Evolutionary conservation across 2,797 vertebrate genomes (phyloP).

Genomic region (Prionace glauca): DNA sequence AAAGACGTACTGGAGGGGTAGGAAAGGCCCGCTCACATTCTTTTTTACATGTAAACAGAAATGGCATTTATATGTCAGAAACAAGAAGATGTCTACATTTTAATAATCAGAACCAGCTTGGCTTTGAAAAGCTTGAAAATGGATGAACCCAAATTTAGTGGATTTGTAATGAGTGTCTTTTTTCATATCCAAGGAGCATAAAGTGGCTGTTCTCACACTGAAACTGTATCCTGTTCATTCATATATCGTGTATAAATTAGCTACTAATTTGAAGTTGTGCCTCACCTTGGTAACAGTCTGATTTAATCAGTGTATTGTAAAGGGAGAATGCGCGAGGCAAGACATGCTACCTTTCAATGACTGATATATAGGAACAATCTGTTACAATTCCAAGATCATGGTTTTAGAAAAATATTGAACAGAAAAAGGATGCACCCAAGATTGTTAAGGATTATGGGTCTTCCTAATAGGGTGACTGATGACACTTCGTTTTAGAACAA

Average conservation of each 20-base stretch:
- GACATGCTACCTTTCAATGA: not conserved
- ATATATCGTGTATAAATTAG: not conserved
- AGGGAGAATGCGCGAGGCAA: not conserved
- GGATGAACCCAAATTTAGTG: not conserved
- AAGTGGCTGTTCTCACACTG: not conserved
- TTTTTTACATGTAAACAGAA: not conserved
- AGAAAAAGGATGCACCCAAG: not conserved
- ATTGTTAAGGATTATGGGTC: not conserved
- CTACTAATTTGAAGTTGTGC: not conserved
- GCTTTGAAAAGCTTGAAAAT: not conserved
- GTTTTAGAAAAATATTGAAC: not conserved
- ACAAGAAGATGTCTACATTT: not conserved
- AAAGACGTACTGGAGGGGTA: not conserved
- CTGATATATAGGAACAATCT: not conserved
- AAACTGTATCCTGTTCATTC: not conserved
- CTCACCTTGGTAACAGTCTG: not conserved
- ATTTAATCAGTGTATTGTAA: not conserved
- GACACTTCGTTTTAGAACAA: not conserved
- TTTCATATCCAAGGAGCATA: not conserved
- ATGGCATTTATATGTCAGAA: not conserved
- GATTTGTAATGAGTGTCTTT: not conserved
- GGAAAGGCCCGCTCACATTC: not conserved
- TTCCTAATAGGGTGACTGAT: not conserved
- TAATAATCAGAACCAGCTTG: not conserved
- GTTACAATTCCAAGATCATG: not conserved